Conservation (phyloP, 23 tunicate genomes). For the Clavelina lepadiformis region DNA sequence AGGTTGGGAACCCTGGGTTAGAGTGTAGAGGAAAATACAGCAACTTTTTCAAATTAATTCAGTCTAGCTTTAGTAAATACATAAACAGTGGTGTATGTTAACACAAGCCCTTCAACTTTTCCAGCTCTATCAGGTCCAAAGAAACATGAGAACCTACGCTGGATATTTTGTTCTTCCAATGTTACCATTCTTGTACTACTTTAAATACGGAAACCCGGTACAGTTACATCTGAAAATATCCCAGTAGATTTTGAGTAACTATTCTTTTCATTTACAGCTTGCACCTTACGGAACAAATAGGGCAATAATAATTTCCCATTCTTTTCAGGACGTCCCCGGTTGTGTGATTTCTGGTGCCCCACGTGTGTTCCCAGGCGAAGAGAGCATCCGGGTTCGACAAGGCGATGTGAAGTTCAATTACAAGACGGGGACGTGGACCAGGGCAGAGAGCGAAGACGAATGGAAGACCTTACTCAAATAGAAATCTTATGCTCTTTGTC, state of each 20-base stretch:
- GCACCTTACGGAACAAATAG: too few species aligned
- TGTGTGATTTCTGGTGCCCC: neutral
- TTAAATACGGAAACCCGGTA: conserved; percentile 21
- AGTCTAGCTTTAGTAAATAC: too few species aligned
- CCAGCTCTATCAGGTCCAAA: conserved; percentile 9
- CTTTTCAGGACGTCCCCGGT: conserved; percentile 14
- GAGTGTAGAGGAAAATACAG: too few species aligned
- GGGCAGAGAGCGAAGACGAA: conserved; percentile 1
- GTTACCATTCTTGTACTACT: conserved; percentile 3
- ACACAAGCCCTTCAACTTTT: neutral
- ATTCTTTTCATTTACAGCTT: too few species aligned
- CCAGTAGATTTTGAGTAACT: too few species aligned
- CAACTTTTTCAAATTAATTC: too few species aligned
- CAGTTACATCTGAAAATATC: too few species aligned
- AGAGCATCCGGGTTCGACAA: neutral
- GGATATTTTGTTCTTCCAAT: neutral
- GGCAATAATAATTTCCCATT: neutral
- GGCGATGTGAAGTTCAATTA: conserved; percentile 24
- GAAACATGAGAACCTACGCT: neutral
- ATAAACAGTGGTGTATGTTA: too few species aligned
- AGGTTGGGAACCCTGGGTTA: too few species aligned
- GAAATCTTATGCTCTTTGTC: too few species aligned
- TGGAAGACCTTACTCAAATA: conserved; percentile 15
- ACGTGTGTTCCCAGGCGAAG: conserved; percentile 5
- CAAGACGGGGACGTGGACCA: neutral